Evolutionary conservation across 53 echinoderm and acorn worm species (phyloP), one percentile per base, ranked within the genome.

Genomic region (Temnopleurus reevesii): DNA sequence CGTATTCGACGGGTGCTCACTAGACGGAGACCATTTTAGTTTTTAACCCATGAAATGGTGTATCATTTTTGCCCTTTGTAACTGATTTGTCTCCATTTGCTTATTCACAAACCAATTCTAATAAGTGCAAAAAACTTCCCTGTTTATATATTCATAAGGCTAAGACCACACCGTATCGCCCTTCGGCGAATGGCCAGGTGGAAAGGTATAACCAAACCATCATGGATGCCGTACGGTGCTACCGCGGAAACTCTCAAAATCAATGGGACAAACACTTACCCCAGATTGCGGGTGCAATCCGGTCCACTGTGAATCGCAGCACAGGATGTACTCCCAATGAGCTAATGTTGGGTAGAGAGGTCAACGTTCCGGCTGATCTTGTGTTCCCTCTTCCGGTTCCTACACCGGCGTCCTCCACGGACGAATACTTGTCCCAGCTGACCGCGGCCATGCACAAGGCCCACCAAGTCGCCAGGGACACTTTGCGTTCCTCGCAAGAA

Each of bases 341-440:
- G 56, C 27, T 93, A 34, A 93, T 93, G 93, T 54, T 93, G 27
- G 91, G 93, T 1, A 58, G 84, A 0, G 93, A 93, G 64, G 30
- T 66, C 57, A 93, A 88, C 38, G 54, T 49, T n/a, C 61, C 89
- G 27, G 77, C 80, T 17, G 91, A 88, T 13, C 64, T 92, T 4
- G 84, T 93, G 64, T 90, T 86, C 25, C 60, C 89, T n/a, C 33
- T 85, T 25, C 86, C 84, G 6, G 29, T 24, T 33, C 4, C 34
- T 27, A 25, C 55, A 19, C 25, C 4, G 0, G 35, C 4, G 4
- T 66, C 12, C 19, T 53, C 45, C 1, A 34, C 81, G 8, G 90
- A 85, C 30, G 84, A 77, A 0, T 90, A 84, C 35, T 44, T 53
- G 2, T n/a, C 77, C 0, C 17, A 87, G 10, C 54, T 93, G 28